Percentiles rank a stretch among this genome's conserved stretches.
Conservation (phyloP, 1,140 invertebrate species). For the Cylas formicarius region DNA sequence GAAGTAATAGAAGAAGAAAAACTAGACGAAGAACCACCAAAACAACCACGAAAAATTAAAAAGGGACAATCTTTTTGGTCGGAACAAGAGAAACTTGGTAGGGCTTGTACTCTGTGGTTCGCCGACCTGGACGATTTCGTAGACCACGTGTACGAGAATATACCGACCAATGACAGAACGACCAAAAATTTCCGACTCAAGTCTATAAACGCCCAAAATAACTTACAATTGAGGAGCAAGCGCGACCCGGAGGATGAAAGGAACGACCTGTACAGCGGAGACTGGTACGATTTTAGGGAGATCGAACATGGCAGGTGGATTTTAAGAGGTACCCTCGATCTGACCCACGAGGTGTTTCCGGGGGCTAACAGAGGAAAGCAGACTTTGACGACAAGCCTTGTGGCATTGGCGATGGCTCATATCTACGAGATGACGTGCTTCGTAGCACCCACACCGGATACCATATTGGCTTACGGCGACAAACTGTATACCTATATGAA, state of each 20-base stretch:
- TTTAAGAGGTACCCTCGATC: conserved; percentile 30
- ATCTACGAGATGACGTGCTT: conserved; percentile 36
- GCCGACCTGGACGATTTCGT: conserved; percentile 27
- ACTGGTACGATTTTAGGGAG: conserved; percentile 37
- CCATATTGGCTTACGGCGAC: conserved; percentile 47
- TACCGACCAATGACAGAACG: conserved; percentile 24
- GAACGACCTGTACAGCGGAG: conserved; percentile 25
- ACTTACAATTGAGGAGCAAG: conserved; percentile 26
- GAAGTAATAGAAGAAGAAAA: conserved; percentile 14
- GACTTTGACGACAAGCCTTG: conserved; percentile 24
- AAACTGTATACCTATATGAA: conserved; percentile 40
- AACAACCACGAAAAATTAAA: conserved; percentile 10
- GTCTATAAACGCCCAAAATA: conserved; percentile 25
- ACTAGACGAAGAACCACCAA: conserved; percentile 7
- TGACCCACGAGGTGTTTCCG: conserved; percentile 33
- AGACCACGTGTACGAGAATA: conserved; percentile 33
- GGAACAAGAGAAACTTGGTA: conserved; percentile 26
- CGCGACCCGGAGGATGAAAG: conserved; percentile 25
- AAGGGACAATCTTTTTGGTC: conserved; percentile 23
- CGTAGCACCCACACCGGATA: conserved; percentile 42
- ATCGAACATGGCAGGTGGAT: conserved; percentile 37
- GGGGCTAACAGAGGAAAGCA: conserved; percentile 34
- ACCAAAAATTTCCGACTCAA: conserved; percentile 29
- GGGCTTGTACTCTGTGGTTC: conserved; percentile 35
- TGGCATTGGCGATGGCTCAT: conserved; percentile 30